Percentiles rank a stretch among this genome's conserved stretches.
Evolutionary conservation across 2,113 vertebrate genomes (phyloP).

Genomic region (Callospermophilus lateralis): DNA sequence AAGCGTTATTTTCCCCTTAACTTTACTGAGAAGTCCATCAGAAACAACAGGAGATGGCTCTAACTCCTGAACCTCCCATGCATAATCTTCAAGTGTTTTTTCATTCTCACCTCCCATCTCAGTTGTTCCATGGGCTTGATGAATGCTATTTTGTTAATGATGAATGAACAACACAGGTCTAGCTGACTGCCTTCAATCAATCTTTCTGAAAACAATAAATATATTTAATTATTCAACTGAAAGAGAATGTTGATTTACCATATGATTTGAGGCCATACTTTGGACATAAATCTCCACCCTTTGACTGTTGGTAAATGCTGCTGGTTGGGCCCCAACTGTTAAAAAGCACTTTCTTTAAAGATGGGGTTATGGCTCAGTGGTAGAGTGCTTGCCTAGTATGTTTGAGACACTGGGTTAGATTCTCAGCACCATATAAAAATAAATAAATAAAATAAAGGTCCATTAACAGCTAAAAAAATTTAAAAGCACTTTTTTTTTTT

Average conservation of each 20-base stretch:
- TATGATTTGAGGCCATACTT: neutral
- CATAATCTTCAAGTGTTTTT: neutral
- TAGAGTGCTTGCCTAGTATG: too few relatives aligned
- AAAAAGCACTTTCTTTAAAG: neutral
- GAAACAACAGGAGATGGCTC: neutral
- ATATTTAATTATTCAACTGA: neutral
- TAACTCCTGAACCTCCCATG: neutral
- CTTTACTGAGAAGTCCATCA: neutral
- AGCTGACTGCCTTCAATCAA: neutral
- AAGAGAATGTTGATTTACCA: neutral
- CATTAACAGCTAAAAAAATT: too few relatives aligned
- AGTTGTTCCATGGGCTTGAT: neutral
- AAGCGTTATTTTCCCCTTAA: neutral
- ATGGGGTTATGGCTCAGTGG: too few relatives aligned
- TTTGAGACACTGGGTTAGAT: too few relatives aligned
- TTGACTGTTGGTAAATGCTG: neutral
- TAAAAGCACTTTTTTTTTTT: neutral
- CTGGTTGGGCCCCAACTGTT: neutral
- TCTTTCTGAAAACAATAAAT: neutral
- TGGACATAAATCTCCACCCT: neutral
- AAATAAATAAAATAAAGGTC: too few relatives aligned
- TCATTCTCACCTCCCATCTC: neutral
- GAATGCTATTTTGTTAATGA: neutral
- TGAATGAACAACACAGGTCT: neutral
- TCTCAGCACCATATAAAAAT: too few relatives aligned